Base-by-base conservation (phyloP, 2,797 vertebrate species). In the Mormyrus hasselquistii region DNA sequence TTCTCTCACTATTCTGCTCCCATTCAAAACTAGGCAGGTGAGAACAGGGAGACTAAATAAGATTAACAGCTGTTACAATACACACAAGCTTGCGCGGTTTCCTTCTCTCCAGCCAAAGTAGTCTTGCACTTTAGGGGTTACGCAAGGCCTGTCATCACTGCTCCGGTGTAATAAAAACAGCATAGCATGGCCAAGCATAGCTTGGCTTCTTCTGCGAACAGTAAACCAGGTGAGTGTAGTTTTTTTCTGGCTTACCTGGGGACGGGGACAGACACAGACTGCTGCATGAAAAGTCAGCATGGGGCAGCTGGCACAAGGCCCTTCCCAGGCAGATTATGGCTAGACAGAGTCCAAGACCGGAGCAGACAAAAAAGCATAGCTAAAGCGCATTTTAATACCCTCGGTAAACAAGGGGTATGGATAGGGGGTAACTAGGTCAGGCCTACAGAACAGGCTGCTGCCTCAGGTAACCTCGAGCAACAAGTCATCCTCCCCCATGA, bases 61-160 rank as follows among this genome's bases (percentile, higher is more conserved):
- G 73, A 90, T 90, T 88, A 90, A 89, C 73, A 25, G 4, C 14
- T 87, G 85, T 73, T 89, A 91, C 69, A 90, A 87, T 47, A 53
- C 50, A 91, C 47, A 53, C 87, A 91, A 90, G 44, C 55, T 25
- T 88, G 47, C 49, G n/a, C 9, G 79, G 84, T 92, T 92, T 91
- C 87, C 82, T 57, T 62, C 50, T 50, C 50, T n/a, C 38, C 73
- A 0, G 85, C 69, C 89, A 90, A 85, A 59, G 87, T 16, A 25
- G n/a, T 6, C 44, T 83, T 38, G 87, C 49, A 16, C 22, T 55
- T 65, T n/a, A 59, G 7, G 55, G 6, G 34, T 38, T 44, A 19
- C 6, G 1, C 34, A 41, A 50, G 52, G 22, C 50, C 34, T 16
- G 50, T 59, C 53, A 87, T 29, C 50, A 55, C 22, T 55, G 85